Percentiles rank a stretch among this genome's conserved stretches.
Conservation (phyloP, 2,888 invertebrate genomes). For the Fabriciana adippe region DNA sequence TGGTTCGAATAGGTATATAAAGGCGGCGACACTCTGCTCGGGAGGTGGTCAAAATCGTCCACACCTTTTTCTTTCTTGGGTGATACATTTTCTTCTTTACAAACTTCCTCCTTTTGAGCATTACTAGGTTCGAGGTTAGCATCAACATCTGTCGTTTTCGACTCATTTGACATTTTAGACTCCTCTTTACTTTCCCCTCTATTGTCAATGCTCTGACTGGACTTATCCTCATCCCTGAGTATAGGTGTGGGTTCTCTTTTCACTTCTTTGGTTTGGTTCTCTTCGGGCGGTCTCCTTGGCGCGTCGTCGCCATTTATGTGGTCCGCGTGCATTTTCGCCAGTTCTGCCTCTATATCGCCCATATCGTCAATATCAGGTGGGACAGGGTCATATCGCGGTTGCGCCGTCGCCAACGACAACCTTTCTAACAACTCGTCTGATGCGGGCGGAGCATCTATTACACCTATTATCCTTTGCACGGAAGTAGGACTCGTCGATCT, state of each 20-base stretch:
- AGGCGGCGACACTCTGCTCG: conserved; percentile 87
- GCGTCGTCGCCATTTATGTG: conserved; percentile 69
- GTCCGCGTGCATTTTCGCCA: conserved; percentile 85
- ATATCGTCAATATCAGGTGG: conserved; percentile 79
- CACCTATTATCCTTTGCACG: conserved; percentile 76
- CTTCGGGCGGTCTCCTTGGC: conserved; percentile 50
- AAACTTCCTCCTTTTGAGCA: conserved; percentile 42
- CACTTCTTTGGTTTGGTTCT: conserved; percentile 48
- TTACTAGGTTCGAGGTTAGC: conserved; percentile 42
- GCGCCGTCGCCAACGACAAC: conserved; percentile 55
- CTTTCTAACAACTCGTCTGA: conserved; percentile 62
- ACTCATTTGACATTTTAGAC: conserved; percentile 30
- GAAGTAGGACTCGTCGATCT: conserved; percentile 70
- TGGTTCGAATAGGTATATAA: conserved; percentile 90
- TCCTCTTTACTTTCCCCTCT: conserved; percentile 41
- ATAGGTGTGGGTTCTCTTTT: conserved; percentile 64
- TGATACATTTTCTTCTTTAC: conserved; percentile 40
- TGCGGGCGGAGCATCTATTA: conserved; percentile 59
- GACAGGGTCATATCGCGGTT: conserved; percentile 62
- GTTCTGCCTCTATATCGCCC: conserved; percentile 86
- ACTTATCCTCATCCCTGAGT: conserved; percentile 49
- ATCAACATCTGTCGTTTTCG: conserved; percentile 37
- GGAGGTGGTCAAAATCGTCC: conserved; percentile 84
- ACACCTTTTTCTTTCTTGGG: conserved; percentile 53
- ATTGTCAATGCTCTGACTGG: conserved; percentile 37